Conservation (phyloP, 2,888 invertebrate genomes). For the Hypomecis punctinalis region DNA sequence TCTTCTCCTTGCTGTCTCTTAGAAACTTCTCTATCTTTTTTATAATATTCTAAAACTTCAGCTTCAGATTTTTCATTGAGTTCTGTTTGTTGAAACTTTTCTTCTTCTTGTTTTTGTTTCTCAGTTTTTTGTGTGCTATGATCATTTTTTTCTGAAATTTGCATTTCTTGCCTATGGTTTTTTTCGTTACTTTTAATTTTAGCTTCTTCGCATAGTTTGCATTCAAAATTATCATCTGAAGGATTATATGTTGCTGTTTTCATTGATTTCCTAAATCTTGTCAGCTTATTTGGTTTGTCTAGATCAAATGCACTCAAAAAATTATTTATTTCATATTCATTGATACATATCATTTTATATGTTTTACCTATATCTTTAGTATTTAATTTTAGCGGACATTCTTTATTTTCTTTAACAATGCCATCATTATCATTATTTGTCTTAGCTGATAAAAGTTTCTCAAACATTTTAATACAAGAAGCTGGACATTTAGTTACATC, state of each 20-base stretch:
- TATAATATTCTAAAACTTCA: too few relatives aligned
- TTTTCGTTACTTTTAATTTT: neutral
- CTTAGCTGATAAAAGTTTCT: neutral
- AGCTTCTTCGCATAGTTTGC: neutral
- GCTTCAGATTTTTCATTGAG: too few relatives aligned
- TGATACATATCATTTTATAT: too few relatives aligned
- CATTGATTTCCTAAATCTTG: too few relatives aligned
- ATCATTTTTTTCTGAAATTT: neutral
- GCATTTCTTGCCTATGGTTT: neutral
- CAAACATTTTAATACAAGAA: slow-evolving; percentile 4
- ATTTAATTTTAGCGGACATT: too few relatives aligned
- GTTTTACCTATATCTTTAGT: too few relatives aligned
- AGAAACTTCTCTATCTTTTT: too few relatives aligned
- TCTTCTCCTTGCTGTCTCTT: too few relatives aligned
- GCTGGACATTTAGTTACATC: neutral
- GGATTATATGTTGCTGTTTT: neutral
- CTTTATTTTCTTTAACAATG: neutral
- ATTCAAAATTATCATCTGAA: neutral
- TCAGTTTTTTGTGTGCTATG: neutral
- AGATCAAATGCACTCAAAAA: too few relatives aligned
- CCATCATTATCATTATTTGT: neutral
- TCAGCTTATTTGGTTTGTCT: too few relatives aligned
- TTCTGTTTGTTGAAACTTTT: neutral
- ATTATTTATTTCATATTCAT: too few relatives aligned
- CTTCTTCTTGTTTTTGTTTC: neutral